Conservation (phyloP, 2,797 vertebrate genomes). For the Eidolon dupreanum region DNA sequence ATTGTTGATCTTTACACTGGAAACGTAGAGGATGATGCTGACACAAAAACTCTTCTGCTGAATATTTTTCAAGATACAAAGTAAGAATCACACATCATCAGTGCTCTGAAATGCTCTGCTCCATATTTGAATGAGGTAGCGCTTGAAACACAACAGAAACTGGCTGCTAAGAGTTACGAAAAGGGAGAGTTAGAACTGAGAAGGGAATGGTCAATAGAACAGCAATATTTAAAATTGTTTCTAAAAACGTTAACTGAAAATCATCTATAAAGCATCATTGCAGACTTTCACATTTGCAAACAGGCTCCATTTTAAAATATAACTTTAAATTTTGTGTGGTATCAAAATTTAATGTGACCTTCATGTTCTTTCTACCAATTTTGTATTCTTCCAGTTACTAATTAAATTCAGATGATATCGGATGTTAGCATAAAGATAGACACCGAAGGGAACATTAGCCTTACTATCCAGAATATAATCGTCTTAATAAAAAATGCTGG, state of each 20-base stretch:
- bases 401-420: neutral
- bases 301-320: neutral
- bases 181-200: neutral
- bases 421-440: neutral
- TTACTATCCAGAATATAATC: neutral
- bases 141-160: neutral
- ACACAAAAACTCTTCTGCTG: slow-evolving; percentile 93
- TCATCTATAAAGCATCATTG: neutral
- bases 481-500: neutral
- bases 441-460: neutral
- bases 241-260: neutral
- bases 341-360: neutral
- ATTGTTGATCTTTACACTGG: slow-evolving; percentile 96
- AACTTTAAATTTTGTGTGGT: neutral
- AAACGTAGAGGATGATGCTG: slow-evolving; percentile 89
- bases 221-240: neutral
- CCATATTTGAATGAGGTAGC: neutral
- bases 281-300: neutral
- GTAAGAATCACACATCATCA: slow-evolving; percentile 83
- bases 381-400: neutral
- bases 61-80: slow-evolving; percentile 93
- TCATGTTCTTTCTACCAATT: neutral
- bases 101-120: neutral
- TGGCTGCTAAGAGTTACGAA: neutral
- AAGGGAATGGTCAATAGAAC: neutral